Base-by-base conservation (phyloP, 2,797 vertebrate genomes). In the Rhabdomys pumilio region DNA sequence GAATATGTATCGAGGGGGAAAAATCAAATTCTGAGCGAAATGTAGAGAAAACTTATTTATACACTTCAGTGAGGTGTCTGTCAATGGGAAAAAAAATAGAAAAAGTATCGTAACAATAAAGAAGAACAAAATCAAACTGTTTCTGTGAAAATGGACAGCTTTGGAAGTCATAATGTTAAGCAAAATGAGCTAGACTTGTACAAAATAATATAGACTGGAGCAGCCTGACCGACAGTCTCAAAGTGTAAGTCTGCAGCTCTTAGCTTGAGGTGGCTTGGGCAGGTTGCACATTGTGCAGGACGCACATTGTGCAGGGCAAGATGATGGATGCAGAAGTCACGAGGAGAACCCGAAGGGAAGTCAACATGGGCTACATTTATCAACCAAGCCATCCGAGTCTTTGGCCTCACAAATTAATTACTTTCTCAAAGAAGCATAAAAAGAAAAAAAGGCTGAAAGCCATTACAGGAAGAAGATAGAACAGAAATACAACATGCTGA, bases 161-260 rank as follows among this genome's bases (percentile, higher is more conserved):
- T 19, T 89, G 53, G 26, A 89, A 73, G 38, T 34, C 15, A 31
- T 44, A 55, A 41, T 22, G 15, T 24, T 57, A 55, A 59, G n/a
- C 8, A 75, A 44, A 57, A 75, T 31, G 57, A 75, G 29, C 9
- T 24, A 89, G 53, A 44, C 26, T 59, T 17, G 44, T 29, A 89
- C 31, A 75, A 13, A 87, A 24, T 57, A 57, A 2, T 26, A 14
- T 75, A n/a, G 17, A 69, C 3, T 69, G 67, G 34, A 19, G 15
- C 6, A 1, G 19, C 34, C 17, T n/a, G 34, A n/a, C 7, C 0
- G 2, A 50, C 10, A 1, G 34, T n/a, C 67, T n/a, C 67, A n/a
- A 15, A 69, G 31, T n/a, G 2, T n/a, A 69, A 69, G 34, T n/a
- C 67, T 69, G 34, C 34, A n/a, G 17, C 15, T 69, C 34, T n/a